These are phyloP conservation scores for Amblyjoppa proteus DNA, from an alignment of 2,888 invertebrate genomes.

Conservation along the genomic window DNA sequence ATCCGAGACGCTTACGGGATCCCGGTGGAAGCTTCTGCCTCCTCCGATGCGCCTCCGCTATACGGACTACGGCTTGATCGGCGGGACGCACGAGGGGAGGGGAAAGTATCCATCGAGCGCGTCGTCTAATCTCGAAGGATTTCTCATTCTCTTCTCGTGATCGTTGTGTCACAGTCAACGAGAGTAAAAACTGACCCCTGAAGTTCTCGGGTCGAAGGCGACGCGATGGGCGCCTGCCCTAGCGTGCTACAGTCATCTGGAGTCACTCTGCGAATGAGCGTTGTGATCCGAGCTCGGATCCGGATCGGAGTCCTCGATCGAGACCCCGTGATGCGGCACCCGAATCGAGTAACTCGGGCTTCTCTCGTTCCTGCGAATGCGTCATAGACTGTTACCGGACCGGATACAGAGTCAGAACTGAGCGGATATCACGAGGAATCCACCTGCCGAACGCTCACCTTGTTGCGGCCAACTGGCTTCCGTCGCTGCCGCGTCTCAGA, in stretches of 20 bases:
- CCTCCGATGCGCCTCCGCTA: neutral
- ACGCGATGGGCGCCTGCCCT: constrained; percentile 78
- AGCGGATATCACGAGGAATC: neutral
- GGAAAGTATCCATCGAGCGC: neutral
- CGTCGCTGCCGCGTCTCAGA: constrained; percentile 84
- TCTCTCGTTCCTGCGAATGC: constrained; percentile 79
- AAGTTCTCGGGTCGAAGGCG: constrained; percentile 75
- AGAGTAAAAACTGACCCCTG: constrained; percentile 66
- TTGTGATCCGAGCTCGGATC: constrained; percentile 80
- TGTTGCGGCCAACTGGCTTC: constrained; percentile 80
- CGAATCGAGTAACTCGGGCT: constrained; percentile 81
- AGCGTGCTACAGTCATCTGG: constrained; percentile 82
- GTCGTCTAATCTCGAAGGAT: neutral
- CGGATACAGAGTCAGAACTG: neutral
- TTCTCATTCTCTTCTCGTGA: constrained; percentile 6
- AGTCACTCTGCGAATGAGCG: constrained; percentile 81
- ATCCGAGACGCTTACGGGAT: constrained; percentile 38
- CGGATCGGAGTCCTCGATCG: constrained; percentile 83
- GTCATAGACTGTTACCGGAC: neutral
- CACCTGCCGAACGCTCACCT: constrained; percentile 73
- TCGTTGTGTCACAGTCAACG: constrained; percentile 39
- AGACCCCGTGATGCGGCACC: constrained; percentile 80
- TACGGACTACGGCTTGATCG: neutral
- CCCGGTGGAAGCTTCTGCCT: constrained; percentile 15
- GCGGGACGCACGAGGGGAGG: neutral